Evolutionary conservation across 2,888 invertebrate species (phyloP), one percentile per base, ranked within the genome.

Genomic region (Sesia bembeciformis): DNA sequence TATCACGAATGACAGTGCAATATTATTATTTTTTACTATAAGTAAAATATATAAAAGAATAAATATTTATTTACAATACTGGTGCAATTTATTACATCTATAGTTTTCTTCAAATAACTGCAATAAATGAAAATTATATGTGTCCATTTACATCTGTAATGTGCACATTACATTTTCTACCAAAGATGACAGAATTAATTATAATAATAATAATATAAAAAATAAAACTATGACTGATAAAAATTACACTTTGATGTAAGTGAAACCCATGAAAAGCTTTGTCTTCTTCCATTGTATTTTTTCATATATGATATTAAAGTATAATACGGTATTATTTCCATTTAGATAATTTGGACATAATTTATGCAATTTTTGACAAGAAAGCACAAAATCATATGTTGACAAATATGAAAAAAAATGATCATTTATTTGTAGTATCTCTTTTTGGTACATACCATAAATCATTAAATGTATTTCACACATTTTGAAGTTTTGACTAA

Each of bases 11-110:
- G 71, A 77, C 87, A 81, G 87, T 87, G 87, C 87, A 87, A 87
- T 87, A 87, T 81, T 72, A 78, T 23, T 23, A 80, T 78, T 73
- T 74, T 82, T 87, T 86, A 84, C 86, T 87, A 64, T 84, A 84
- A 87, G 85, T 86, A 81, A 87, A 79, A 68, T 62, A 64, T 57
- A 64, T 62, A 54, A 62, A 61, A 57, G 57, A 56, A 62, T 62
- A 63, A 64, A 70, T 68, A 70, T 70, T 66, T 67, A 63, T 72
- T 54, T 70, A 73, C 76, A 68, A 51, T 43, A 52, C 70, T 76
- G 72, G 86, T 85, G 86, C 86, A 86, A 85, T 86, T 78, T 54
- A 52, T 55, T 57, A 57, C 5, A 49, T 56, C 43, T 69, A 68
- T 52, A 52, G 40, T 52, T 38, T 52, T 7, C 49, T 40, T 57